Evolutionary conservation across 2,888 invertebrate species (phyloP).

Genomic region (Cataglyphis rosenhaueri): DNA sequence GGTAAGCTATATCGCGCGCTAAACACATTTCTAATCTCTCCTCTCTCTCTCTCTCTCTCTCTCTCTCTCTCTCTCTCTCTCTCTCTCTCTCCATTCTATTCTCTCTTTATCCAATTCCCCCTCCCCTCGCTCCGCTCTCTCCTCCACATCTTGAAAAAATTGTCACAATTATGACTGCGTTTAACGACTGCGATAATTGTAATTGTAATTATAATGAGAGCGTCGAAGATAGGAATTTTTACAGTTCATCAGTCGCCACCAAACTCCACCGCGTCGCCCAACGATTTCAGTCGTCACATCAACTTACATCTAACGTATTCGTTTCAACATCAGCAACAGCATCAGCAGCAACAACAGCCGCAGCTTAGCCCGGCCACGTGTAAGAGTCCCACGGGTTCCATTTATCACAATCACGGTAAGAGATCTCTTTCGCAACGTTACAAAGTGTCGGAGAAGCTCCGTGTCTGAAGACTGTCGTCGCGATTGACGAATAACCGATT

Average conservation of each 20-base stretch:
- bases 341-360: constrained; percentile 79
- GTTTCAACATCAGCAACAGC: constrained; percentile 92
- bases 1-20: constrained; percentile 63
- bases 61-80: too few relatives aligned
- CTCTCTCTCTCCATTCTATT: too few relatives aligned
- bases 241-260: constrained; percentile 81
- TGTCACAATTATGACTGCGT: neutral
- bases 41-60: too few relatives aligned
- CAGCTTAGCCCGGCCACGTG: constrained; percentile 81
- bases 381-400: constrained; percentile 84
- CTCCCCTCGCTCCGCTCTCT: neutral
- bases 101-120: too few relatives aligned
- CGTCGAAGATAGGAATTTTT: constrained; percentile 49
- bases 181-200: neutral
- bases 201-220: neutral
- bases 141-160: neutral
- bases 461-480: neutral
- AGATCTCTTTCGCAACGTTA: neutral
- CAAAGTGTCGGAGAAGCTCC: neutral
- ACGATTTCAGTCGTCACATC: constrained; percentile 92
- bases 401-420: constrained; percentile 84
- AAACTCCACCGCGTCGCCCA: constrained; percentile 77
- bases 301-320: constrained; percentile 95
- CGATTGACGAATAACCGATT: neutral
- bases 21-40: neutral